Evolutionary conservation across 2,113 vertebrate genomes (phyloP).

Genomic region (Martes martes): DNA sequence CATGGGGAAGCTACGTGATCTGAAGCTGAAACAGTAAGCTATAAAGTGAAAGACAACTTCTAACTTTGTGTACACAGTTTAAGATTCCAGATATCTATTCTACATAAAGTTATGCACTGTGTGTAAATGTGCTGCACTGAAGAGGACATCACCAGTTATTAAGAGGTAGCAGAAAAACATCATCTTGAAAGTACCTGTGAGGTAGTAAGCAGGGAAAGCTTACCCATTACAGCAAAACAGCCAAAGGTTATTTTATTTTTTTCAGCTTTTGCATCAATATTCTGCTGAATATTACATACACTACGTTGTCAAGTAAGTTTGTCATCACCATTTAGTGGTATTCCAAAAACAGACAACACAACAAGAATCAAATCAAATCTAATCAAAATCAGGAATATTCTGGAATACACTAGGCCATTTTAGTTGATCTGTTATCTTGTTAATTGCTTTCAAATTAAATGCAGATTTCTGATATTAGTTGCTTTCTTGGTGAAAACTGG

Average conservation of each 20-base stretch:
- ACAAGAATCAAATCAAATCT: not conserved
- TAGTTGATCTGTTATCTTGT: not conserved
- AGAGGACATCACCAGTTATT: not conserved
- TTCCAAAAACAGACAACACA: not conserved
- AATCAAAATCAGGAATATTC: slow-evolving; percentile 6
- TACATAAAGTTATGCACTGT: not conserved
- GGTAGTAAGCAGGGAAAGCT: not conserved
- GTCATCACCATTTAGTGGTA: not conserved
- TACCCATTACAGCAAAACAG: not conserved
- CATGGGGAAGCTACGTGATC: not conserved
- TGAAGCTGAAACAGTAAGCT: not conserved
- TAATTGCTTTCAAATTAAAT: slow-evolving; percentile 23
- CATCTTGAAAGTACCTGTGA: not conserved
- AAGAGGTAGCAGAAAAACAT: not conserved
- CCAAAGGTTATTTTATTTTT: not conserved
- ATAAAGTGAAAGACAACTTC: not conserved
- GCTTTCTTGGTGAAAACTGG: not conserved
- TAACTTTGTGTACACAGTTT: not conserved
- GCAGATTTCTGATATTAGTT: not conserved
- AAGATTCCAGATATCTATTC: not conserved
- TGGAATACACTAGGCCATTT: not conserved
- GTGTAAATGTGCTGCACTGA: not conserved
- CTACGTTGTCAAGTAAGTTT: not conserved
- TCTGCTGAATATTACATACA: not conserved
- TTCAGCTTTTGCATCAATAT: not conserved